phyloP scores from a whole-genome alignment of 2,888 invertebrate genomes.

The Xiphydria camelus region DNA sequence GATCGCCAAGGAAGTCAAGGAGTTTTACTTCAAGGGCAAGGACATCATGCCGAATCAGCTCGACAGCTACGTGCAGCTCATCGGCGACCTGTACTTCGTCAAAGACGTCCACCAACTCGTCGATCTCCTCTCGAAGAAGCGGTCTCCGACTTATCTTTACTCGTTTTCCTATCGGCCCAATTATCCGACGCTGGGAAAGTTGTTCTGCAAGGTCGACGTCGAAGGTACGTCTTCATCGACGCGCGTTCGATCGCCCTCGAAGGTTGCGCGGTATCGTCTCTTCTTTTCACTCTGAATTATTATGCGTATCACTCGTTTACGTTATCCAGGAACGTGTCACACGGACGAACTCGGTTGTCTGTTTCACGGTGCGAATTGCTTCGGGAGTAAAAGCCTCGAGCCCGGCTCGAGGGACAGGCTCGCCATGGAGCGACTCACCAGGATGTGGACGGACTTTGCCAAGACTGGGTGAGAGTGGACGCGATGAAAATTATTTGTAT shows the following conservation, averaged over 20 bases:
- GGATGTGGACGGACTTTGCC: conserved; percentile 47
- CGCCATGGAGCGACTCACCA: conserved; percentile 34
- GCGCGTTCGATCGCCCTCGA: too few species aligned
- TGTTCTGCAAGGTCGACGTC: conserved; percentile 14
- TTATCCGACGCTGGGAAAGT: conserved; percentile 26
- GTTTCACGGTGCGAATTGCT: conserved; percentile 52
- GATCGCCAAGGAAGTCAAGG: conserved; percentile 50
- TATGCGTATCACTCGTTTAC: conserved; percentile 11
- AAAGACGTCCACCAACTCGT: conserved; percentile 26
- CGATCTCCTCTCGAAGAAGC: conserved; percentile 19
- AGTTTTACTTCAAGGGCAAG: conserved; percentile 59
- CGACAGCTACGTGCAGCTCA: conserved; percentile 2
- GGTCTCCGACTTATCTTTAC: conserved; percentile 34
- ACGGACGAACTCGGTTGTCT: conserved; percentile 67
- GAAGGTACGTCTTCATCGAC: neutral
- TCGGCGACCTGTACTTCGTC: conserved; percentile 21
- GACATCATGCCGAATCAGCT: conserved; percentile 30
- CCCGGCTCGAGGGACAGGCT: conserved; percentile 28
- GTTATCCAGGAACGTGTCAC: conserved; percentile 62
- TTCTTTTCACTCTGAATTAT: too few species aligned
- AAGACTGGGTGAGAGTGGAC: conserved; percentile 37
- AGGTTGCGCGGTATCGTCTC: too few species aligned
- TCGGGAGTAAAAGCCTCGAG: conserved; percentile 14
- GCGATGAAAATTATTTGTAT: neutral
- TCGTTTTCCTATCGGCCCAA: conserved; percentile 27